Conservation (phyloP, 1,140 invertebrate genomes). For the Pectinophora gossypiella region DNA sequence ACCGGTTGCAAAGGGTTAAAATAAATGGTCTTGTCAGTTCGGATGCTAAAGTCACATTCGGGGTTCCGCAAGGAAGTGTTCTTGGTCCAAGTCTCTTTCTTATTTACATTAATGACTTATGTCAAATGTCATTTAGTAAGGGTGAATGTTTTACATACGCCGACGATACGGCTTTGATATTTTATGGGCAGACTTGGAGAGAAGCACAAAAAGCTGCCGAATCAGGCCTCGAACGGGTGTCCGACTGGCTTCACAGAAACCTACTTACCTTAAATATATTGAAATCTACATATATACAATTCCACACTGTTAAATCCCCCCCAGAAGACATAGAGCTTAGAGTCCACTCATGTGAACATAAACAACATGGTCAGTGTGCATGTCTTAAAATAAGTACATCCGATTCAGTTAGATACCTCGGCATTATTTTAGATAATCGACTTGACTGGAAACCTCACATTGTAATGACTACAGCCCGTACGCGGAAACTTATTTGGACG, state of each 20-base stretch:
- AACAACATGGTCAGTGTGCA: background rate
- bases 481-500: constrained; percentile 3
- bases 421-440: constrained; percentile 6
- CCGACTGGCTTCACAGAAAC: background rate
- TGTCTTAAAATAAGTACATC: constrained; percentile 3
- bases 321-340: background rate
- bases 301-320: background rate
- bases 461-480: background rate
- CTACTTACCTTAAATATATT: background rate
- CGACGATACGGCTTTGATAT: background rate
- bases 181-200: background rate
- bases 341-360: constrained; percentile 1
- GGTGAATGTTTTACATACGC: background rate
- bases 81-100: background rate
- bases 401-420: constrained; percentile 4
- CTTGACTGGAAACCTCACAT: constrained; percentile 8
- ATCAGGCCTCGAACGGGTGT: background rate
- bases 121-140: background rate
- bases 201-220: background rate
- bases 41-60: background rate
- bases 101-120: background rate
- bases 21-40: background rate
- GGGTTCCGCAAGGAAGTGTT: background rate
- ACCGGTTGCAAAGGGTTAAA: no score
- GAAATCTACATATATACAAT: constrained; percentile 10